These are phyloP conservation scores for Parazoanthus atlanticus DNA, from an alignment of 92 coral and sea anemone genomes.

Conservation along the genomic window DNA sequence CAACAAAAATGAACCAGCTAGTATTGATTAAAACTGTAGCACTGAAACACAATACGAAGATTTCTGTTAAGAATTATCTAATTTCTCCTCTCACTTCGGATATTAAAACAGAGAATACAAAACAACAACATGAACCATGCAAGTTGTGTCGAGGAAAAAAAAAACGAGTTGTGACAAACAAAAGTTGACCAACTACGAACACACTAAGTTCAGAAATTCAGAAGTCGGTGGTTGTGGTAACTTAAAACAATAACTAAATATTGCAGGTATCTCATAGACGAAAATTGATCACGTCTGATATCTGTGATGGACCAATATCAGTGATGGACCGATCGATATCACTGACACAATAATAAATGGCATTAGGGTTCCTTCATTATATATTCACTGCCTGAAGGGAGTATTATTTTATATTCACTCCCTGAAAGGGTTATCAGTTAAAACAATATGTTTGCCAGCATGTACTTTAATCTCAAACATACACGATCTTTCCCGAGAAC, in stretches of 20 bases:
- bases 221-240: neutral
- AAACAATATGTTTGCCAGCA: neutral
- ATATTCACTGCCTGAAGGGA: neutral
- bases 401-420: neutral
- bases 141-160: neutral
- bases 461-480: neutral
- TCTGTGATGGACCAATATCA: neutral
- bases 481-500: neutral
- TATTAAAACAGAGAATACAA: too few species aligned
- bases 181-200: neutral
- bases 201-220: too few species aligned
- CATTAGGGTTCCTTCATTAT: neutral
- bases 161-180: neutral
- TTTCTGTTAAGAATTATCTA: neutral
- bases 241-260: neutral
- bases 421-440: neutral
- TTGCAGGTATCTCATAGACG: neutral
- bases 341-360: neutral
- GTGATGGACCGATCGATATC: neutral
- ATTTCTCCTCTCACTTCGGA: neutral
- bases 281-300: neutral
- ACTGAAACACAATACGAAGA: neutral
- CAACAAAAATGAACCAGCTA: neutral
- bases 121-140: too few species aligned
- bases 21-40: neutral